A percentile compares a stretch with the other conserved stretches of the same genome.
phyloP scores from a whole-genome alignment of 2,888 invertebrate species.

The Oligia latruncula region DNA sequence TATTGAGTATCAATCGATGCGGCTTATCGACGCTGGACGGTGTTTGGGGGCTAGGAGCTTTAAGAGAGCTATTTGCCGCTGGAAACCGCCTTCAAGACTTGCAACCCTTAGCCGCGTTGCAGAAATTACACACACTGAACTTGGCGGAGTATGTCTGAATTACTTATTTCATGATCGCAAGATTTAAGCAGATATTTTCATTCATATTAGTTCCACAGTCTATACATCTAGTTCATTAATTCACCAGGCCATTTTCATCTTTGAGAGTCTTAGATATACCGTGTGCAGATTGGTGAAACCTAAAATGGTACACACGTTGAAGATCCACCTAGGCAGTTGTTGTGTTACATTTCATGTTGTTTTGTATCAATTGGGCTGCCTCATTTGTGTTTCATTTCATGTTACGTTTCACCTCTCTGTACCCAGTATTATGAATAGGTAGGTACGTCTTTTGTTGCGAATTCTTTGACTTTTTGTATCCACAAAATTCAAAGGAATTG shows the following conservation, averaged over 20 bases:
- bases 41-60: slow-evolving; percentile 91
- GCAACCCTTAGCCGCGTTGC: slow-evolving; percentile 91
- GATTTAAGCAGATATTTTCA: background rate
- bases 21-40: slow-evolving; percentile 92
- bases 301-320: no score
- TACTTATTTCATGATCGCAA: background rate
- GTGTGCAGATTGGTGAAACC: no score
- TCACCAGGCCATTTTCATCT: background rate
- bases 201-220: no score
- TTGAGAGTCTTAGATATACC: background rate
- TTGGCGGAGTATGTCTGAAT: slow-evolving; percentile 80
- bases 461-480: background rate
- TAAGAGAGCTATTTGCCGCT: slow-evolving; percentile 91
- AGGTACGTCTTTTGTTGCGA: background rate
- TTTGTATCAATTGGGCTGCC: no score
- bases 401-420: no score
- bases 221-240: no score
- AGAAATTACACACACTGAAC: slow-evolving; percentile 88
- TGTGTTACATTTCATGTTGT: no score
- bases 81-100: slow-evolving; percentile 91
- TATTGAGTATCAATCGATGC: slow-evolving; percentile 91
- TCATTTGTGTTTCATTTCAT: no score
- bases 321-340: no score
- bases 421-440: background rate
- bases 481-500: no score